Evolutionary conservation across 2,888 invertebrate genomes (phyloP), one percentile per base, ranked within the genome.

Genomic region (Frankliniella intonsa): DNA sequence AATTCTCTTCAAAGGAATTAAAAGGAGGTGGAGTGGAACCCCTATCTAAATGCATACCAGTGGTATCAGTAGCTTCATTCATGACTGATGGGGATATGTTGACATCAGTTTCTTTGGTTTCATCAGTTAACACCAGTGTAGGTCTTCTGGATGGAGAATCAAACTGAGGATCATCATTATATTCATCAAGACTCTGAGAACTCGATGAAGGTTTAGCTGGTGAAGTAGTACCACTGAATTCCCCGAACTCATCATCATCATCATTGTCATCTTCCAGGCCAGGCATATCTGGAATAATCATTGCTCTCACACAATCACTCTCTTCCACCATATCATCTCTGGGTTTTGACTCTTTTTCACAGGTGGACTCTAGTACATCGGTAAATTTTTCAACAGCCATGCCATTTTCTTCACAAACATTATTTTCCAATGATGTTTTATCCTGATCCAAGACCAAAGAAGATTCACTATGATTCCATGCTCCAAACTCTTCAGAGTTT

Each of bases 181-280:
- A 22, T 0, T 22, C 25, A 25, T 76, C 69, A 22, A 22, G 12
- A 12, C 25, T 76, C 69, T 76, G 69, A 76, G 69, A 9, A 12
- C 12, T 12, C 11, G 69, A 76, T 0, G 69, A 55, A 10, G 12
- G 19, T 55, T 55, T 55, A 12, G 0, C 55, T 55, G 55, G 55
- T 19, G 55, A 76, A 25, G 82, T 82, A 51, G 83, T 82, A 51
- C 82, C 81, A 79, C 80, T 83, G 84, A 91, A 91, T 84, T 91
- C 89, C 85, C 90, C 84, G 83, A 84, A 84, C 27, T 84, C 84
- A 83, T 84, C 84, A 69, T 84, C 84, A 86, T 92, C 91, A 83
- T 92, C 92, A 83, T 91, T 91, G 1, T 88, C 87, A 83, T 89
- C 89, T 38, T 88, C 87, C 82, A 87, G 86, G 86, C 91, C 91